Evolutionary conservation across 2,888 invertebrate genomes (phyloP).

Genomic region (Melinopterus prodromus): DNA sequence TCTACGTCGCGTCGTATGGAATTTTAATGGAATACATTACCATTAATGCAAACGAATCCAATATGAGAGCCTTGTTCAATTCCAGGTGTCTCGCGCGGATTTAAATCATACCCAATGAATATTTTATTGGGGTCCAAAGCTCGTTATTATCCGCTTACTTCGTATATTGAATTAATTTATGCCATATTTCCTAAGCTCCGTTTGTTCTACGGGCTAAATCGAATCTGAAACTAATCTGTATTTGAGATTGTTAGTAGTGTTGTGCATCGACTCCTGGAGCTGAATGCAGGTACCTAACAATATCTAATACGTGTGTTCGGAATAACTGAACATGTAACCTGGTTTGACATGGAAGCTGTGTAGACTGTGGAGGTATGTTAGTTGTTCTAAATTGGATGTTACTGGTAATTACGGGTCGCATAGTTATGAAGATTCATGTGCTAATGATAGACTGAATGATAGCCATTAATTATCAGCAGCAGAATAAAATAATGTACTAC

Average conservation of each 20-base stretch:
- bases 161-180: background rate
- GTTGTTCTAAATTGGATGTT: background rate
- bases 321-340: background rate
- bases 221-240: background rate
- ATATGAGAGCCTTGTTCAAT: background rate
- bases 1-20: conserved; percentile 6
- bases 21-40: conserved; percentile 25
- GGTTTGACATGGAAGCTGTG: background rate
- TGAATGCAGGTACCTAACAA: background rate
- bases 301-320: background rate
- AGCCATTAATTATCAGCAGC: too few species aligned
- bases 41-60: conserved; percentile 14
- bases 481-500: too few species aligned
- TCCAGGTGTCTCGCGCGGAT: background rate
- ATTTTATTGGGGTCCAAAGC: background rate
- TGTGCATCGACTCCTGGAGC: background rate
- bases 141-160: background rate
- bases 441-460: too few species aligned
- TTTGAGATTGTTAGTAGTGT: background rate
- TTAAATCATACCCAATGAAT: conserved; percentile 4
- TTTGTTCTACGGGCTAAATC: background rate
- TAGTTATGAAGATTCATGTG: too few species aligned
- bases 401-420: too few species aligned
- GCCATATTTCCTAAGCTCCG: background rate
- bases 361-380: background rate